These are phyloP conservation scores for Argyra leucocephala DNA, from an alignment of 2,888 invertebrate genomes.

Conservation along the genomic window DNA sequence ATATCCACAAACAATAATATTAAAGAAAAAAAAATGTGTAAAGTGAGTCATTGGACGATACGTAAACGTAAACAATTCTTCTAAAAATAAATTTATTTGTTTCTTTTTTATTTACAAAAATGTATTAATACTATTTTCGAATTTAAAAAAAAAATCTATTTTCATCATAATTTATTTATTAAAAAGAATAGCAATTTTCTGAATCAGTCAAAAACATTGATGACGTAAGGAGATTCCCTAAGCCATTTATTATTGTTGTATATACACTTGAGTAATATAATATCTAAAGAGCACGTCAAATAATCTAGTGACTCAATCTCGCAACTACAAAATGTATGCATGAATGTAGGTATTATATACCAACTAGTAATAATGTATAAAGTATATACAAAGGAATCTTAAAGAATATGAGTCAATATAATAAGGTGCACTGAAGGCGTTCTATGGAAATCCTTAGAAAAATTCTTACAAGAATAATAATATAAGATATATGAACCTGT, in stretches of 20 bases:
- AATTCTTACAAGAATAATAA: too few relatives aligned
- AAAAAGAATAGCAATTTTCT: neutral
- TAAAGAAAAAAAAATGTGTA: neutral
- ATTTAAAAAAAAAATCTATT: too few relatives aligned
- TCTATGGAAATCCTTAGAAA: too few relatives aligned
- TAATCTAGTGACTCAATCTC: neutral
- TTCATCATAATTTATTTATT: too few relatives aligned
- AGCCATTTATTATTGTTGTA: neutral
- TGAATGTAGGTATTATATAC: neutral
- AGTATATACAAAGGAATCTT: neutral
- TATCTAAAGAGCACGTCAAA: too few relatives aligned
- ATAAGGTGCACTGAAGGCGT: too few relatives aligned
- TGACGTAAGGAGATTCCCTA: constrained; percentile 13
- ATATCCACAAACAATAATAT: neutral
- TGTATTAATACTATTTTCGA: too few relatives aligned
- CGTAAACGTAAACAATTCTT: neutral
- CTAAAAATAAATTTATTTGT: neutral
- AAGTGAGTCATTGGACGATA: neutral
- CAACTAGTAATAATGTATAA: neutral
- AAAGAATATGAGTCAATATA: neutral
- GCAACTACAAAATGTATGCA: too few relatives aligned
- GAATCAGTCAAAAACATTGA: neutral
- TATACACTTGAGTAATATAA: too few relatives aligned
- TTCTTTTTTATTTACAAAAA: neutral
- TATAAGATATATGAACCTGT: too few relatives aligned